Evolutionary conservation across 2,888 invertebrate species (phyloP).

Genomic region (Ormyrus thymus): DNA sequence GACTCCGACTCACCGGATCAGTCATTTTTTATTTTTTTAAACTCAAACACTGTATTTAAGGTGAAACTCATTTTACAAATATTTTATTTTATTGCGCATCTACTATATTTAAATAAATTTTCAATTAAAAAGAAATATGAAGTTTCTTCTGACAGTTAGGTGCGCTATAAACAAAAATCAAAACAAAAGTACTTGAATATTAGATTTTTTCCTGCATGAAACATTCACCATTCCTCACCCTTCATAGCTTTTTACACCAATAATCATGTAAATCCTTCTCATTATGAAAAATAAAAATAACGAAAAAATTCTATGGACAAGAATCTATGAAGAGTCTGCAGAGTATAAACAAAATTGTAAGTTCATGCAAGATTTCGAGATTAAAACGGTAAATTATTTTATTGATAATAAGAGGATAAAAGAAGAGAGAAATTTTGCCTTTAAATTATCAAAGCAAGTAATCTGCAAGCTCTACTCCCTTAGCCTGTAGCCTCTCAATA

Average conservation of each 20-base stretch:
- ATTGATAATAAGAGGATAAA: constrained; percentile 50
- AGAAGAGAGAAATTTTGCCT: constrained; percentile 58
- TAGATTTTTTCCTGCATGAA: constrained; percentile 38
- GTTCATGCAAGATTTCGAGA: constrained; percentile 49
- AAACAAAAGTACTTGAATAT: background rate
- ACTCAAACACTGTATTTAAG: constrained; percentile 1
- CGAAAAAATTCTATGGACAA: constrained; percentile 54
- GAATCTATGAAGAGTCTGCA: constrained; percentile 53
- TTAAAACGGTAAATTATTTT: constrained; percentile 45
- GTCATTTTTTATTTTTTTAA: constrained; percentile 39
- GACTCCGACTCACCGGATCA: constrained; percentile 43
- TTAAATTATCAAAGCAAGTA: constrained; percentile 45
- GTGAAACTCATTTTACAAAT: constrained; percentile 1
- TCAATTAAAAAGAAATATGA: background rate
- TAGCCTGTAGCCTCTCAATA: constrained; percentile 75
- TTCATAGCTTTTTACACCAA: constrained; percentile 26
- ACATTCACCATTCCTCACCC: constrained; percentile 1
- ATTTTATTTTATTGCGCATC: constrained; percentile 27
- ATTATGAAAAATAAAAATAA: constrained; percentile 53
- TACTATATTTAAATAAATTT: background rate
- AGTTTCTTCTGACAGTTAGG: constrained; percentile 1
- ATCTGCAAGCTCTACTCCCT: constrained; percentile 73
- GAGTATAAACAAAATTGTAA: constrained; percentile 52
- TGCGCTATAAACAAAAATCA: constrained; percentile 23
- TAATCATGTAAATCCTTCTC: constrained; percentile 11